phyloP scores from a whole-genome alignment of 2,797 vertebrate species.

The Gobionotothen gibberifrons region DNA sequence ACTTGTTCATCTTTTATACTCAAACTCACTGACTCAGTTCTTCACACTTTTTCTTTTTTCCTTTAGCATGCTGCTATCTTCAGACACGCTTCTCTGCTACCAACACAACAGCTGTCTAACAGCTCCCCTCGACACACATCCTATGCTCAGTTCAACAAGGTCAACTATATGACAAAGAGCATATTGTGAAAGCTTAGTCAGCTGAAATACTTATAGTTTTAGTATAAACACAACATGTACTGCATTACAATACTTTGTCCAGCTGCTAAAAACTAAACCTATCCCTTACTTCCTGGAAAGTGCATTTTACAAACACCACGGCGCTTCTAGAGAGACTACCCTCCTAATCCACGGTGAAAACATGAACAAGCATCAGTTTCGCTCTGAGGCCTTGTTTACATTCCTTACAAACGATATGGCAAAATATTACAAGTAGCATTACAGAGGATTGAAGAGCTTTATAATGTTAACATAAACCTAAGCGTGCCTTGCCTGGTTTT shows the following conservation, averaged over 20 bases:
- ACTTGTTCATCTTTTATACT: conserved; percentile 78
- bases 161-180: conserved; percentile 25
- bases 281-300: conserved; percentile 26
- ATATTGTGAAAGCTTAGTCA: not conserved
- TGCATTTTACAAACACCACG: not conserved
- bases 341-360: conserved; percentile 7
- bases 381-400: conserved; percentile 30
- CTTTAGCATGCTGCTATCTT: conserved; percentile 33
- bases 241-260: not conserved
- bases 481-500: conserved; percentile 10
- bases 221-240: too few species aligned
- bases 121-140: conserved; percentile 17
- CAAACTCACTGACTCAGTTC: conserved; percentile 65
- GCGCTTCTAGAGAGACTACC: not conserved
- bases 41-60: conserved; percentile 47
- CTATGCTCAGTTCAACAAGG: conserved; percentile 40
- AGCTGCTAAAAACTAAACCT: not conserved
- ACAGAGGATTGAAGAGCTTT: conserved; percentile 16
- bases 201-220: not conserved
- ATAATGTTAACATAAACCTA: conserved; percentile 20
- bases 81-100: conserved; percentile 38
- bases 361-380: conserved; percentile 3
- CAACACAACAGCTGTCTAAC: conserved; percentile 41
- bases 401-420: conserved; percentile 15
- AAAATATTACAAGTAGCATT: conserved; percentile 9